phyloP scores from a whole-genome alignment of 2,113 vertebrate species.

The Recurvirostra avosetta region DNA sequence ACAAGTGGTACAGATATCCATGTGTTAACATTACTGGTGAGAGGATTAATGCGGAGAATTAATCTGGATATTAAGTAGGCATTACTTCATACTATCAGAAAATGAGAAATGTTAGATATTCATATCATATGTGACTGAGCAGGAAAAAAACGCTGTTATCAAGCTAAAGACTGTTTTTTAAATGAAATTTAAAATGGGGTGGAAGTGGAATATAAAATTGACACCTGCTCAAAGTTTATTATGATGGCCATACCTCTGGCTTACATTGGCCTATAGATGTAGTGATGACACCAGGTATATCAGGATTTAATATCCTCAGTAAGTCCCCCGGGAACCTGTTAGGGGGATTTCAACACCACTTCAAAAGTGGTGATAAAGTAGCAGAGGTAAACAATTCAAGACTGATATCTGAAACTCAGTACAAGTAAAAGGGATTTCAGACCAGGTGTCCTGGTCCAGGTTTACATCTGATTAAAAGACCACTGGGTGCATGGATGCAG shows the following conservation, averaged over 20 bases:
- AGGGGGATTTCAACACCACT: not conserved
- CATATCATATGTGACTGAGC: not conserved
- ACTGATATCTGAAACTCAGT: not conserved
- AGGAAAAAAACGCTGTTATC: not conserved
- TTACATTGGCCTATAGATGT: not conserved
- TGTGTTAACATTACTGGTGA: not conserved
- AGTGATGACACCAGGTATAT: not conserved
- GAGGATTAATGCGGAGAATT: not conserved
- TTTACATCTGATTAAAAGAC: not conserved
- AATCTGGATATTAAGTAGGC: not conserved
- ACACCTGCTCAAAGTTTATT: not conserved
- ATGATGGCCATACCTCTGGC: not conserved
- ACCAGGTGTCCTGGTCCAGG: not conserved
- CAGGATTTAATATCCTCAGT: not conserved
- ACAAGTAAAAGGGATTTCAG: not conserved
- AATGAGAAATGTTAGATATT: not conserved
- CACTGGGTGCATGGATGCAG: not conserved
- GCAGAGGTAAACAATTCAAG: not conserved
- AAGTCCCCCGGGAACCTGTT: not conserved
- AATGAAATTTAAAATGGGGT: not conserved
- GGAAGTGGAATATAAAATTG: not conserved
- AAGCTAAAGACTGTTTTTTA: not conserved
- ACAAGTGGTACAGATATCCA: not conserved
- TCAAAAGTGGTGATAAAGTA: not conserved
- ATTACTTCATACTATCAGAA: not conserved